A percentile compares a stretch with the other conserved stretches of the same genome.
phyloP scores from a whole-genome alignment of 2,888 invertebrate genomes.

The Orthosia cruda region DNA sequence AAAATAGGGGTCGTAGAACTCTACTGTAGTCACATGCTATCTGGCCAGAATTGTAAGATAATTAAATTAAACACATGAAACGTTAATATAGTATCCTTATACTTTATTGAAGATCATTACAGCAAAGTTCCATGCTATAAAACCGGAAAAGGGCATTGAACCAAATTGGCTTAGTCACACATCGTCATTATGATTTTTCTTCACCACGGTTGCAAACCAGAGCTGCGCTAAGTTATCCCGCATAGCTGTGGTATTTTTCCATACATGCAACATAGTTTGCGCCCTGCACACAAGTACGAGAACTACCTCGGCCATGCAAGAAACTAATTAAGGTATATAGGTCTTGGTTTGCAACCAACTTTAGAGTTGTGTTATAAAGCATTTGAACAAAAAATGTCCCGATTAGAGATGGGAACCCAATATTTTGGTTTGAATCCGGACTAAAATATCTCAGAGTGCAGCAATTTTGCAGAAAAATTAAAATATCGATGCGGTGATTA shows the following conservation, averaged over 20 bases:
- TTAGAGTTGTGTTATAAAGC: too few relatives aligned
- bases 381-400: not conserved
- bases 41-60: too few relatives aligned
- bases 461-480: not conserved
- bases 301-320: too few relatives aligned
- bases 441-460: not conserved
- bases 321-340: too few relatives aligned
- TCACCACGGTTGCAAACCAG: too few relatives aligned
- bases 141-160: conserved; percentile 17
- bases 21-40: too few relatives aligned
- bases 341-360: too few relatives aligned
- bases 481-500: not conserved
- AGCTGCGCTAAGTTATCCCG: too few relatives aligned
- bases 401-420: not conserved
- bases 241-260: too few relatives aligned
- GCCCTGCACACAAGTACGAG: too few relatives aligned
- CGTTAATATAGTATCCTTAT: conserved; percentile 38
- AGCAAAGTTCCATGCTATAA: conserved; percentile 30
- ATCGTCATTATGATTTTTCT: not conserved
- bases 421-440: not conserved
- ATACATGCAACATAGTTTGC: too few relatives aligned
- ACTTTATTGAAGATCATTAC: conserved; percentile 57
- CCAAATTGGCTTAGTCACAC: not conserved
- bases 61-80: conserved; percentile 4
- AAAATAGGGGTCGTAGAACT: too few relatives aligned